These are phyloP conservation scores for Champsocephalus esox DNA, from an alignment of 2,797 vertebrate species.

Conservation along the genomic window DNA sequence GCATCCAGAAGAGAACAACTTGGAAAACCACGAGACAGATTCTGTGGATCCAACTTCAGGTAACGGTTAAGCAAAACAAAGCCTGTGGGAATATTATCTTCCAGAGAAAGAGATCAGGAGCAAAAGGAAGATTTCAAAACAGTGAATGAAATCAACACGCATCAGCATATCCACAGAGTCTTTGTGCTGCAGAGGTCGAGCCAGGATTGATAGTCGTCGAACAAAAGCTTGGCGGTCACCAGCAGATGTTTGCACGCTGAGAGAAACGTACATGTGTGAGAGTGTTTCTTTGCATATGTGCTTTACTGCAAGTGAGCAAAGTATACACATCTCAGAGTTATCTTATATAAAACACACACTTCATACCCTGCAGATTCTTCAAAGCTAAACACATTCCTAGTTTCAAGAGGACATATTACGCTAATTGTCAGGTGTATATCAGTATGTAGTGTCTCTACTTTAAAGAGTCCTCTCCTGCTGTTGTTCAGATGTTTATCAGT, in stretches of 20 bases:
- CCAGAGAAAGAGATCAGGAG: not conserved
- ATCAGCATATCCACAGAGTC: conserved; percentile 12
- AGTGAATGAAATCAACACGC: conserved; percentile 7
- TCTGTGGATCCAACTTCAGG: conserved; percentile 16
- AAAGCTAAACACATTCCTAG: not conserved
- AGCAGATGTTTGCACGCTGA: conserved; percentile 53
- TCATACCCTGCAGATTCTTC: not conserved
- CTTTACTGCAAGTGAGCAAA: not conserved
- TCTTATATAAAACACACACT: not conserved
- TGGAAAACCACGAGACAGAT: not conserved
- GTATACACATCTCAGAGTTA: too few species aligned
- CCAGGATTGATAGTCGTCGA: conserved; percentile 14
- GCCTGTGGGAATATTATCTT: not conserved
- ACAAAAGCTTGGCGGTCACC: conserved; percentile 30
- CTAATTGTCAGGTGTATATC: too few species aligned
- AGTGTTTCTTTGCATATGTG: not conserved
- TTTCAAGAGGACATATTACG: too few species aligned
- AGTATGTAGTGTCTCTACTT: too few species aligned
- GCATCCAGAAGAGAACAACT: conserved; percentile 8
- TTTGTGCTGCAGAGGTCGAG: not conserved
- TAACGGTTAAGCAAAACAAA: conserved; percentile 16
- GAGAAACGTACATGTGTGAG: not conserved
- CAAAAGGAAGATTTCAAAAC: conserved; percentile 11
- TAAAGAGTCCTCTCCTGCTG: too few species aligned
- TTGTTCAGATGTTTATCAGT: too few species aligned